Evolutionary conservation across 2,888 invertebrate genomes (phyloP).

Genomic region (Miltochrista miniata): DNA sequence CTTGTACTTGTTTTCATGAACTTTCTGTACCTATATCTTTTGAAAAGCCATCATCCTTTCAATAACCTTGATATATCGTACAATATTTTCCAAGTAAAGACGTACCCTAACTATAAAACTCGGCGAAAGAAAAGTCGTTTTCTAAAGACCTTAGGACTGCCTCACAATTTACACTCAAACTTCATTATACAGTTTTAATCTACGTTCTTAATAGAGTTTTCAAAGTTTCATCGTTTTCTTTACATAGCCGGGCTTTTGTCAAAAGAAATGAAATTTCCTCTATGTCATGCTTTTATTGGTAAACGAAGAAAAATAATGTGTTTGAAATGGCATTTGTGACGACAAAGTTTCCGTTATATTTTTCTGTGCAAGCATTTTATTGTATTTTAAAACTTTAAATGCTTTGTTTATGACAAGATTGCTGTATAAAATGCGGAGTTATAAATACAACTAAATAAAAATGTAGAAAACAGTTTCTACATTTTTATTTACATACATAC

Average conservation of each 20-base stretch:
- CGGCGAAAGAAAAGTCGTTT: conserved; percentile 23
- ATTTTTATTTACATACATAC: too few species aligned
- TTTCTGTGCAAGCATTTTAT: background rate
- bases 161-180: conserved; percentile 47
- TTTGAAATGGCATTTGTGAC: conserved; percentile 8
- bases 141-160: conserved; percentile 32
- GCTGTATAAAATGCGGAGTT: too few species aligned
- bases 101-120: conserved; percentile 23
- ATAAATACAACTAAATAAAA: too few species aligned
- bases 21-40: too few species aligned
- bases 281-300: conserved; percentile 13
- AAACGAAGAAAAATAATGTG: conserved; percentile 9
- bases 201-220: conserved; percentile 46
- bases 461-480: too few species aligned
- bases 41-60: background rate
- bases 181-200: conserved; percentile 49
- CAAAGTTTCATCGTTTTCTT: conserved; percentile 41
- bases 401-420: too few species aligned
- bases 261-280: conserved; percentile 32
- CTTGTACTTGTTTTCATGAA: too few species aligned
- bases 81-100: too few species aligned
- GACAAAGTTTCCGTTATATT: background rate
- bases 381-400: background rate
- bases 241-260: conserved; percentile 20
- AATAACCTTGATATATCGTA: too few species aligned